Evolutionary conservation across 1,140 invertebrate genomes (phyloP).

Genomic region (Agrilus planipennis): DNA sequence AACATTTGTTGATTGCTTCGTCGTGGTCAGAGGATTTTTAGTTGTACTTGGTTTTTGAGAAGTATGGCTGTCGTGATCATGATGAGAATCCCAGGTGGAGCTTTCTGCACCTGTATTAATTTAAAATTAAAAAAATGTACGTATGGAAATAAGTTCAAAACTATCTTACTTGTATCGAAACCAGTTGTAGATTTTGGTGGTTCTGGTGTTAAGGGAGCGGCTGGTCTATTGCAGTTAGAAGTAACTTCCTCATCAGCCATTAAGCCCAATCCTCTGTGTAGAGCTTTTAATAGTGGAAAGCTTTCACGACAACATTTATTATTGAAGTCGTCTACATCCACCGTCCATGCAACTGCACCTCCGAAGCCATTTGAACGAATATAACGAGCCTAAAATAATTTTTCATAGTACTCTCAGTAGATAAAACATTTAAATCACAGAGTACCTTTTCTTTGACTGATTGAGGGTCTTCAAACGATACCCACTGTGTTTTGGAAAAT

Average conservation of each 20-base stretch:
- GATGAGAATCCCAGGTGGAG: too few species aligned
- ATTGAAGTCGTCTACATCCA: conserved; percentile 82
- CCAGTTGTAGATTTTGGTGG: conserved; percentile 57
- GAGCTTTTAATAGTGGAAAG: conserved; percentile 59
- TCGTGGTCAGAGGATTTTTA: too few species aligned
- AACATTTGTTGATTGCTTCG: too few species aligned
- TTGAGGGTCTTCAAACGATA: conserved; percentile 73
- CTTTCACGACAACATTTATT: conserved; percentile 68
- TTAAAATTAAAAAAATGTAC: too few species aligned
- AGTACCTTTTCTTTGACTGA: conserved; percentile 62
- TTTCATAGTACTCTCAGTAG: not conserved
- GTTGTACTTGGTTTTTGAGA: too few species aligned
- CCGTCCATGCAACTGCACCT: conserved; percentile 78
- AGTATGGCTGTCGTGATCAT: conserved; percentile 20
- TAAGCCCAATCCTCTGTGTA: conserved; percentile 62
- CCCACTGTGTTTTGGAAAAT: conserved; percentile 72
- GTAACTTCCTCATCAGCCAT: conserved; percentile 39
- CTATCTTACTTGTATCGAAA: conserved; percentile 34
- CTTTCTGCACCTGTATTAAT: conserved; percentile 25
- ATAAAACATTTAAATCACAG: not conserved
- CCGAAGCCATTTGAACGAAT: conserved; percentile 57
- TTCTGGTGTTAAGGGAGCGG: conserved; percentile 52
- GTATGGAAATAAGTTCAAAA: too few species aligned
- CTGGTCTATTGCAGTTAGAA: conserved; percentile 51
- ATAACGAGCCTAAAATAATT: conserved; percentile 51